Evolutionary conservation across 2,797 vertebrate species (phyloP), one percentile per base, ranked within the genome.

Genomic region (Cryptoblepharus egeriae): DNA sequence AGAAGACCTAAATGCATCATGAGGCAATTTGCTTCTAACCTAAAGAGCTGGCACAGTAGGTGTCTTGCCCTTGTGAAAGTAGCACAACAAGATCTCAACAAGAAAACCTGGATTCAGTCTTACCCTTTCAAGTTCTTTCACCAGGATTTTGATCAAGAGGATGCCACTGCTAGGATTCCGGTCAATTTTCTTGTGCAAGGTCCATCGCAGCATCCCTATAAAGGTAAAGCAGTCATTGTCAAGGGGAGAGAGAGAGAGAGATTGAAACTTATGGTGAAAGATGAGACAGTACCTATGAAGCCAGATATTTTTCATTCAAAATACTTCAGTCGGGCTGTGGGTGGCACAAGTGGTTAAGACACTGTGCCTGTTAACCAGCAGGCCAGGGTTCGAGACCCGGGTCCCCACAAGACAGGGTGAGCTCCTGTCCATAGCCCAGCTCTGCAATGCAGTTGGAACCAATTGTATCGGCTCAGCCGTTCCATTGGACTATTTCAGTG

Each of bases 191-290:
- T 98, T 98, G 72, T 99, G 97, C 85, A 99, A 94, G 0, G 98
- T 98, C 98, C 98, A 99, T 85, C 98, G 96, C 93, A 98, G 93
- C 97, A 98, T 98, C 81, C 98, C 98, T 99, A 90, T 9, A 77
- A 39, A 65, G 60, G 18, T 35, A 70, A 60, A 12, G n/a, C n/a
- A n/a, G 28, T 42, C 75, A 5, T 11, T 52, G 42, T 79, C 57
- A 69, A 60, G 7, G 39, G 13, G 45, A 20, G 35, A 24, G 39
- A 32, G 37, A 67, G 52, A n/a, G 60, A 26, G 10, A 9, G 18
- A 28, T 18, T 35, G 22, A 20, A 10, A 65, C 8, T 28, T 37
- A 75, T 49, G 20, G 26, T 8, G 10, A 1, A 16, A 52, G 30
- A 42, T 30, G 7, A 13, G 32, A 26, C 64, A 28, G 64, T 20